A percentile compares a stretch with the other conserved stretches of the same genome.
Evolutionary conservation across 2,888 invertebrate species (phyloP).

Genomic region (Nymphalis c-album): DNA sequence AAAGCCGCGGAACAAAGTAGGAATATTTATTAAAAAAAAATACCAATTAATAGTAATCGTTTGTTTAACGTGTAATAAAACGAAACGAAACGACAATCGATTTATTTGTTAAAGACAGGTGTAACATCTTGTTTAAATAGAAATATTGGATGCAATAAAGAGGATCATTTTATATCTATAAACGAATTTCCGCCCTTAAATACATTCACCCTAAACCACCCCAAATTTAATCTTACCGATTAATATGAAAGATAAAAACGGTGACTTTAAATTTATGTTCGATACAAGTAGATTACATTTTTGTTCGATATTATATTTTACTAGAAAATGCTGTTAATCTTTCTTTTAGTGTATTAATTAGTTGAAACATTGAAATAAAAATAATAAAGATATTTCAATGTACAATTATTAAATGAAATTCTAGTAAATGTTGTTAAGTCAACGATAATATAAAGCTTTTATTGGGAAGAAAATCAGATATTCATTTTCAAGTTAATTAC

Average conservation of each 20-base stretch:
- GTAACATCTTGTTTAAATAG: constrained; percentile 35
- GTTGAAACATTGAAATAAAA: neutral
- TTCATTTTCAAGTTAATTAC: no score
- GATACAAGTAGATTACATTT: constrained; percentile 9
- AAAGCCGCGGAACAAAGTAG: constrained; percentile 13
- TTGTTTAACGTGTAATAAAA: constrained; percentile 30
- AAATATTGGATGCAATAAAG: constrained; percentile 42
- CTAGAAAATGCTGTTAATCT: neutral
- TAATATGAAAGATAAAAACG: constrained; percentile 51
- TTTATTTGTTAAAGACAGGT: constrained; percentile 39
- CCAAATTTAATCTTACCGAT: constrained; percentile 52
- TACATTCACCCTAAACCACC: constrained; percentile 40
- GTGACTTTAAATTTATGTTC: constrained; percentile 21
- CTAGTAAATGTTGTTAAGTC: no score
- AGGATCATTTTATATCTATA: constrained; percentile 32
- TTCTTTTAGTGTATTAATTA: neutral
- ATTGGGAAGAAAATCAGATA: no score
- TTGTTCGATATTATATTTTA: neutral
- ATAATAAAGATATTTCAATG: neutral
- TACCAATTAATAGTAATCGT: constrained; percentile 33
- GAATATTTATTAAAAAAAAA: constrained; percentile 14
- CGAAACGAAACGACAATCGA: constrained; percentile 31
- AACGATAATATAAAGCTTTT: no score
- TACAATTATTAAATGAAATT: neutral
- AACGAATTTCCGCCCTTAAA: constrained; percentile 33